phyloP scores from a whole-genome alignment of 2,888 invertebrate genomes.

The Stenotaenia linearis region DNA sequence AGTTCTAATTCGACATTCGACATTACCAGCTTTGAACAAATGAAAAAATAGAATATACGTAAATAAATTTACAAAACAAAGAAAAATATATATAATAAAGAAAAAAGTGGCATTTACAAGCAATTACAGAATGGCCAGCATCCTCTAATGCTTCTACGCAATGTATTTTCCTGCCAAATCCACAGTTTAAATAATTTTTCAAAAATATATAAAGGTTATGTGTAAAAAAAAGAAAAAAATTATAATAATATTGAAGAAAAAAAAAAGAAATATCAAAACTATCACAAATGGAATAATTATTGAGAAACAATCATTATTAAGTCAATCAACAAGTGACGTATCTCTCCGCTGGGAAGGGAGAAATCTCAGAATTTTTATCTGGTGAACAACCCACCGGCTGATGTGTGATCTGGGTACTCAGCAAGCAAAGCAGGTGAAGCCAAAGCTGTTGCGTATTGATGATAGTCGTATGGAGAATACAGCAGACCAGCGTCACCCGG shows the following conservation, averaged over 20 bases:
- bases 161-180: not conserved
- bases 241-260: constrained; percentile 33
- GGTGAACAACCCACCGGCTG: constrained; percentile 85
- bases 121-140: not conserved
- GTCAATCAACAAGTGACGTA: constrained; percentile 24
- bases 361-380: constrained; percentile 55
- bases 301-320: constrained; percentile 32
- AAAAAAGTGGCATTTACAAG: not conserved
- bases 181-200: not conserved
- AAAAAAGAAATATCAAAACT: constrained; percentile 35
- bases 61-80: not conserved
- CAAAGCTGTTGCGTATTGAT: constrained; percentile 80
- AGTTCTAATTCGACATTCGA: not conserved
- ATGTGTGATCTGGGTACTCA: constrained; percentile 61
- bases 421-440: constrained; percentile 66
- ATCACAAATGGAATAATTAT: constrained; percentile 31
- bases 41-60: not conserved
- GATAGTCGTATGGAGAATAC: constrained; percentile 81
- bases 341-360: constrained; percentile 1
- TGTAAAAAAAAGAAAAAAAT: constrained; percentile 32
- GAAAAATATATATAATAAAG: too few relatives aligned
- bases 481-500: constrained; percentile 71
- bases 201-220: constrained; percentile 22
- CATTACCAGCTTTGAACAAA: too few relatives aligned
- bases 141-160: constrained; percentile 21